Evolutionary conservation across 1,140 invertebrate genomes (phyloP), one percentile per base, ranked within the genome.

Genomic region (Drosophila ercepeae): DNA sequence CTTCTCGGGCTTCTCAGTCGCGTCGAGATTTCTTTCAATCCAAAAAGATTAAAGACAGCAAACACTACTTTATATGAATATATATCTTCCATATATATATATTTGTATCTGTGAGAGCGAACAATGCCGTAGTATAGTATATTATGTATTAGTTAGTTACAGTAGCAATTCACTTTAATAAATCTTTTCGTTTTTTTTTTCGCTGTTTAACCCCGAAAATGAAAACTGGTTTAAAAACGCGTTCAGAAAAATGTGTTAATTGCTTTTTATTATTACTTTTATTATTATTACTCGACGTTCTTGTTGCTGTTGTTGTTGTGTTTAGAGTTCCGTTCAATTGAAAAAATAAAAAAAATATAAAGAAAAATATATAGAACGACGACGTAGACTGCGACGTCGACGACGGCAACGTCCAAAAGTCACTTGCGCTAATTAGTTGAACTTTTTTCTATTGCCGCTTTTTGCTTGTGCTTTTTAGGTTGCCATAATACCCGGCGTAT

Each of bases 341-440:
- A 4, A 61, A 59, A 41, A 55, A 41, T 51, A 14, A 14, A 8
- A 18, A 5, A 16, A 39, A 14, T 6, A 19, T 9, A 11, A 18
- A 18, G 8, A 32, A 32, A 32, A 32, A 39, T 36, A 13, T 34
- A 61, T 27, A 18, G 50, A 39, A 14, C 19, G 34, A 32, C 29
- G 29, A 32, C 29, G 9, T 9, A 8, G 9, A 27, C 7, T 27
- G n/a, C 27, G 27, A 27, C 27, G 27, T 8, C 16, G 8, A 29
- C n/a, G 19, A 53, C 46, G 55, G 32, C 58, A 41, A 50, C 72
- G 61, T 86, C 78, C 81, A 86, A 86, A 86, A 86, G 81, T 86
- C 82, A 81, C 82, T 86, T 81, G 82, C 63, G 81, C 82, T 86
- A 86, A 86, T 86, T 88, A 86, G 76, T 86, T 79, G 76, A 86